Evolutionary conservation across 2,888 invertebrate genomes (phyloP).

Genomic region (Amphimallon solstitiale): DNA sequence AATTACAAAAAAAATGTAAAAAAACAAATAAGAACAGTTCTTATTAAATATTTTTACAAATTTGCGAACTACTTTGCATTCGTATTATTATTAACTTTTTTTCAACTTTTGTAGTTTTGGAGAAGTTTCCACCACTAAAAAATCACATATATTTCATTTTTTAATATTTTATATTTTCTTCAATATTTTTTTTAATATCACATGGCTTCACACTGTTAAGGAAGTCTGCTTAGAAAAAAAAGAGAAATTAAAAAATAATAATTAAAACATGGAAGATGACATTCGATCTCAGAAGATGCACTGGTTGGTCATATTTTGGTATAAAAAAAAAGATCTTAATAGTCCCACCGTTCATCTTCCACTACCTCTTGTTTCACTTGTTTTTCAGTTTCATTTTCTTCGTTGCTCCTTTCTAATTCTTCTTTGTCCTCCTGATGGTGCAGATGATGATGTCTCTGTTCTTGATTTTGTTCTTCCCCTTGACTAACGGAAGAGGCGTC

Average conservation of each 20-base stretch:
- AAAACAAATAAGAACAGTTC: constrained; percentile 6
- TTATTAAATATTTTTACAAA: not conserved
- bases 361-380: constrained; percentile 53
- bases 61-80: not conserved
- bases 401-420: constrained; percentile 45
- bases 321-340: constrained; percentile 56
- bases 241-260: not conserved
- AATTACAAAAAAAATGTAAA: too few relatives aligned
- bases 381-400: constrained; percentile 48
- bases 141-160: constrained; percentile 39
- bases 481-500: constrained; percentile 64
- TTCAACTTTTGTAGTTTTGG: constrained; percentile 12
- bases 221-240: constrained; percentile 10
- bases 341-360: constrained; percentile 74
- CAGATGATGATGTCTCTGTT: constrained; percentile 9
- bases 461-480: constrained; percentile 45
- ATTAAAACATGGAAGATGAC: constrained; percentile 13
- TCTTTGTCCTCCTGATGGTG: constrained; percentile 45
- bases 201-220: constrained; percentile 17
- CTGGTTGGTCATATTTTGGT: constrained; percentile 19
- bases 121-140: constrained; percentile 21
- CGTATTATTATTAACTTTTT: not conserved
- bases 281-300: not conserved
- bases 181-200: constrained; percentile 41
- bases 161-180: constrained; percentile 20